Evolutionary conservation across 2,797 vertebrate species (phyloP), one percentile per base, ranked within the genome.

Genomic region (Alfaro cultratus): DNA sequence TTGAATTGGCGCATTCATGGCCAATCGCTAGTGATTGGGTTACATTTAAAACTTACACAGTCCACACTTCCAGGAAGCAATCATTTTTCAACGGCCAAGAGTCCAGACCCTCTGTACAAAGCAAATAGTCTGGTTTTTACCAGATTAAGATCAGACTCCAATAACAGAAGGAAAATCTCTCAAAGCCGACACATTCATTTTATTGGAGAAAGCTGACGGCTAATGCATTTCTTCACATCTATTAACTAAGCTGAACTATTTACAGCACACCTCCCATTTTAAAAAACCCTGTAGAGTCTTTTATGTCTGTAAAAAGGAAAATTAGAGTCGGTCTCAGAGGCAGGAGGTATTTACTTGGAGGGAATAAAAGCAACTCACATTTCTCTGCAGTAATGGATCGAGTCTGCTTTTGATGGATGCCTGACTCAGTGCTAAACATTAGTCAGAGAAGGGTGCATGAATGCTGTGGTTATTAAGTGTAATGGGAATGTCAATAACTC

Each of bases 401-500:
- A 90, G 83, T 39, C 68, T 77, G 13, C 45, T 0, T 79, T 39
- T 87, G 83, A 90, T 75, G 80, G 89, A 91, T 83, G 86, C 45
- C 11, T 86, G 77, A 78, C 60, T 73, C 15, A 0, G 62, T 47
- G 82, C 79, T 75, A 29, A 83, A 76, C 85, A 88, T 86, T 84
- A 83, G 83, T 90, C 85, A 85, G 78, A 78, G 62, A 9, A 0
- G 53, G 67, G n/a, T 5, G 76, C 78, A 78, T 46, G 55, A 83
- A 81, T 67, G 82, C 79, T 83, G 83, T 68, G 83, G 79, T 88
- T 81, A 81, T 86, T 90, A 81, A 81, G 83, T 29, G 73, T 88
- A 84, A 87, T 88, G 84, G 82, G 82, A 87, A 88, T 67, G 85
- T 85, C 92, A 74, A 88, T 92, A 91, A 84, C 74, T 80, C 57